Base-by-base conservation (phyloP, 1,140 invertebrate species). In the Eufriesea mexicana region DNA sequence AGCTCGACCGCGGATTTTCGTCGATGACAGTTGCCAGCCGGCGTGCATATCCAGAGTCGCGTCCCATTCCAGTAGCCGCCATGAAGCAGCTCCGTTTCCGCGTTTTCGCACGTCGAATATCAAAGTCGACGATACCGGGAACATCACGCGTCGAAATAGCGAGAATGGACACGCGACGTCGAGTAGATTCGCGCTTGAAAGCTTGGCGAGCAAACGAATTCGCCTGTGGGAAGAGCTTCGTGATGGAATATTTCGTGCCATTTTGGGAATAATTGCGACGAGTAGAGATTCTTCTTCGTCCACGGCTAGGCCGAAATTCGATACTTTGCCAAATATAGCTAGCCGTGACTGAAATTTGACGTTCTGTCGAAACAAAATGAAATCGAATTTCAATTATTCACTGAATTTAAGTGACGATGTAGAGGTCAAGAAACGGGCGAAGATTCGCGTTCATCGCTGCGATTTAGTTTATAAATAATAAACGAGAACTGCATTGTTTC, bases 91-190 rank as follows among this genome's bases (percentile, higher is more conserved):
- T 23, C 23, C 10, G 8, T 47, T 57, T 20, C n/a, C 7, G 25
- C n/a, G 57, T 54, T 73, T 54, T 71, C 16, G 47, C 55, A n/a
- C 14, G n/a, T n/a, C 10, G n/a, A 20, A 81, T 75, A 49, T 81
- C 71, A 81, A 67, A 45, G 70, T 74, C 61, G 57, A 28, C 18
- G 71, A 81, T 80, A 59, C 45, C 14, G 67, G 55, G 67, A 61
- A 25, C 25, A 59, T 61, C 54, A 4, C 66, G 77, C 16, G 12
- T 7, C 25, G 68, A 62, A 80, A 73, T 54, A 80, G 51, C 78
- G 18, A 51, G 49, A 55, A 73, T 45, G 49, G 68, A 75, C 79
- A 20, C 59, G n/a, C 47, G 68, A 4, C 35, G 35, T 35, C 35
- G 35, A 35, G 35, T 4, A 35, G 4, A 35, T 20, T 49, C 9